A percentile compares a stretch with the other conserved stretches of the same genome.
Evolutionary conservation across 2,113 vertebrate species (phyloP).

Genomic region (Cromileptes altivelis): DNA sequence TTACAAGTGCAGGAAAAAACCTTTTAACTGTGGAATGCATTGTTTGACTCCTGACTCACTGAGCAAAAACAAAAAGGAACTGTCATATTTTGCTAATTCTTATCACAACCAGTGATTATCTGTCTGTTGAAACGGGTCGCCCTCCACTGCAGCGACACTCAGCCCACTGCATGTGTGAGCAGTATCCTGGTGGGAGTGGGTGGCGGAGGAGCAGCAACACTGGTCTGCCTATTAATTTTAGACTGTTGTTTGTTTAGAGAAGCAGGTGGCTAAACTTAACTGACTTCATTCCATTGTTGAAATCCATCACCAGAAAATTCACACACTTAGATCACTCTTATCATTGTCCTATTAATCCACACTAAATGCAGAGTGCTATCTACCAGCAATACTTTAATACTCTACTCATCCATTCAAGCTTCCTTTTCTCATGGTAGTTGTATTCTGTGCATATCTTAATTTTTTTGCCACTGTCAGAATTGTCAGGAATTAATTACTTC

Average conservation of each 20-base stretch:
- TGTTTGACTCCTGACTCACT: conserved; percentile 58
- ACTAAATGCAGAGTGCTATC: background rate
- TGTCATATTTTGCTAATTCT: conserved; percentile 55
- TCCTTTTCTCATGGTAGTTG: too few species aligned
- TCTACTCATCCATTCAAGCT: background rate
- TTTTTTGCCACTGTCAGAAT: background rate
- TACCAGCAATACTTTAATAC: background rate
- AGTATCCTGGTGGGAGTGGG: conserved; percentile 41
- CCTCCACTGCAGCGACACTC: conserved; percentile 11
- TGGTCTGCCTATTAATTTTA: conserved; percentile 35
- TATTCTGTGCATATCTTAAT: background rate
- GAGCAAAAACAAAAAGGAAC: conserved; percentile 44
- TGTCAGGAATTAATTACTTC: background rate
- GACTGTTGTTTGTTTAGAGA: conserved; percentile 54
- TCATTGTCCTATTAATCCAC: background rate
- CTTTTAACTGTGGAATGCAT: conserved; percentile 5
- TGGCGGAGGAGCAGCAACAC: conserved; percentile 19
- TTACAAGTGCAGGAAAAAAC: conserved; percentile 6
- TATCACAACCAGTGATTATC: conserved; percentile 47
- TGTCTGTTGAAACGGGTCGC: conserved; percentile 38
- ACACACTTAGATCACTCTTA: background rate
- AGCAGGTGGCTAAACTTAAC: conserved; percentile 1
- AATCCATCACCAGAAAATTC: background rate
- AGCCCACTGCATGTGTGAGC: conserved; percentile 36
- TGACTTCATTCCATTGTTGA: background rate